Evolutionary conservation across 2,888 invertebrate species (phyloP).

Genomic region (Monoplex corrugatus): DNA sequence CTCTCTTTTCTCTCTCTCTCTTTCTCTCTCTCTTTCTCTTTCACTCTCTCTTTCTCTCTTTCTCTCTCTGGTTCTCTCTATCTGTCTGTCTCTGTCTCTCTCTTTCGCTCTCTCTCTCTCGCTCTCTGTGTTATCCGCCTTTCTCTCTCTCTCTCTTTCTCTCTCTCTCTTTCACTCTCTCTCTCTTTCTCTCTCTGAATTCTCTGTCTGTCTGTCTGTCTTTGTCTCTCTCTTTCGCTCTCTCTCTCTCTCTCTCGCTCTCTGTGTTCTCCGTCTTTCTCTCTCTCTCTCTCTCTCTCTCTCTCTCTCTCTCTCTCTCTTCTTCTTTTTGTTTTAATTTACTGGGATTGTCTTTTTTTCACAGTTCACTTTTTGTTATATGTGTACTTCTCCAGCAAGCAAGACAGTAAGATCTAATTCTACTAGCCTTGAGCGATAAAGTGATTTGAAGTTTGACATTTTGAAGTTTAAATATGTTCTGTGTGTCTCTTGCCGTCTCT

Average conservation of each 20-base stretch:
- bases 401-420: too few relatives aligned
- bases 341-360: too few relatives aligned
- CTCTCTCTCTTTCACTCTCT: constrained; percentile 46
- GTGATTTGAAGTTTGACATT: too few relatives aligned
- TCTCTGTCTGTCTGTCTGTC: neutral
- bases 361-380: too few relatives aligned
- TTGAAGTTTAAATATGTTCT: too few relatives aligned
- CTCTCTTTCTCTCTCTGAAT: constrained; percentile 45
- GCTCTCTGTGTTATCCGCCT: neutral
- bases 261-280: neutral
- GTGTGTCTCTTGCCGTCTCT: too few relatives aligned
- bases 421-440: too few relatives aligned
- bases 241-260: neutral
- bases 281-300: neutral
- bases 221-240: neutral
- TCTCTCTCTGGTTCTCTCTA: constrained; percentile 42
- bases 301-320: neutral
- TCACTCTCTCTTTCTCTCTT: neutral
- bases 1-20: constrained; percentile 31
- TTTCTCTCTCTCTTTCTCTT: constrained; percentile 24
- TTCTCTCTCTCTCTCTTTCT: neutral
- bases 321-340: too few relatives aligned
- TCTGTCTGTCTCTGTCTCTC: neutral
- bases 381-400: too few relatives aligned
- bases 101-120: neutral